These are phyloP conservation scores for Mesoligia furuncula DNA, from an alignment of 2,888 invertebrate species.

Conservation along the genomic window DNA sequence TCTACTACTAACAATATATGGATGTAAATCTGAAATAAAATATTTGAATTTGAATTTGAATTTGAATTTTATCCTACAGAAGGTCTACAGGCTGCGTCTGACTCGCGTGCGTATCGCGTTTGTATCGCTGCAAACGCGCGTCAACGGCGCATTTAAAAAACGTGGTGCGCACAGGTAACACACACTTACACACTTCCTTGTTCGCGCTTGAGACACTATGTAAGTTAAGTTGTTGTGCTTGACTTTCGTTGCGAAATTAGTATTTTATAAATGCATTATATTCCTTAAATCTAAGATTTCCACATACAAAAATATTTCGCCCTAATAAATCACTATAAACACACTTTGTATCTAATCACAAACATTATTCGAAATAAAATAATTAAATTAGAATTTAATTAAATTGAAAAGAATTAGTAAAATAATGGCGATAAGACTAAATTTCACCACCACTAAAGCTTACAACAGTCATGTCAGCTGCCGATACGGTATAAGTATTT, in stretches of 20 bases:
- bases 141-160: too few species aligned
- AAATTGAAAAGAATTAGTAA: slow-evolving; percentile 65
- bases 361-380: slow-evolving; percentile 71
- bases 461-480: slow-evolving; percentile 71
- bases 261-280: slow-evolving; percentile 82
- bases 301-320: slow-evolving; percentile 89
- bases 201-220: slow-evolving; percentile 54
- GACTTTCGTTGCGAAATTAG: slow-evolving; percentile 71
- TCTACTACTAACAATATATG: too few species aligned
- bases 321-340: slow-evolving; percentile 86
- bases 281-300: slow-evolving; percentile 81
- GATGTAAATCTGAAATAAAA: too few species aligned
- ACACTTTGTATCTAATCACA: slow-evolving; percentile 77
- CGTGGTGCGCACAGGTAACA: too few species aligned
- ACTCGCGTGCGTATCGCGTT: too few species aligned
- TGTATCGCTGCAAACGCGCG: too few species aligned
- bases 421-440: slow-evolving; percentile 55
- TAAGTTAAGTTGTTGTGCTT: slow-evolving; percentile 64
- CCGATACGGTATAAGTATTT: slow-evolving; percentile 61
- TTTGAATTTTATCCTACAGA: too few species aligned
- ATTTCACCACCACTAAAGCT: slow-evolving; percentile 64
- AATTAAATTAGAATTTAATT: slow-evolving; percentile 66
- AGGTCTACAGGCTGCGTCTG: too few species aligned
- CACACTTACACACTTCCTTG: slow-evolving; percentile 54
- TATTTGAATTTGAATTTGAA: too few species aligned